These are phyloP conservation scores for Plemyria rubiginata DNA, from an alignment of 2,888 invertebrate genomes.

Conservation along the genomic window DNA sequence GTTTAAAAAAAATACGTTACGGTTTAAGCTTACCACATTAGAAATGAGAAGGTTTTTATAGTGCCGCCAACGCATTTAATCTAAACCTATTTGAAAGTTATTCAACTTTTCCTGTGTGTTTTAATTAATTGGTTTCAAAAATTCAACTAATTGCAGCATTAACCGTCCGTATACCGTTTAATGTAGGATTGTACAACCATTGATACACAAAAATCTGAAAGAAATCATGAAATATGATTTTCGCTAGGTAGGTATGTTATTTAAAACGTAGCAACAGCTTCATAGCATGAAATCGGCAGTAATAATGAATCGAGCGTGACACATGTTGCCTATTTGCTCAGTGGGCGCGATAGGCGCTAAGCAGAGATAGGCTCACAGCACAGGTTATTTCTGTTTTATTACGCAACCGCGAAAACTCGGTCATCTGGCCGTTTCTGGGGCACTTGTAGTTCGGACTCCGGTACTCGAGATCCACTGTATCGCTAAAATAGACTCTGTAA, in stretches of 20 bases:
- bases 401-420: slow-evolving; percentile 74
- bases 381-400: slow-evolving; percentile 66
- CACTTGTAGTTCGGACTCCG: slow-evolving; percentile 57
- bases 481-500: slow-evolving; percentile 68
- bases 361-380: slow-evolving; percentile 43
- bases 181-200: too few species aligned
- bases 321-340: slow-evolving; percentile 40
- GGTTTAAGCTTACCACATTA: too few species aligned
- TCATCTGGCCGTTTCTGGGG: slow-evolving; percentile 68
- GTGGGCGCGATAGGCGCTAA: slow-evolving; percentile 44
- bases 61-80: too few species aligned
- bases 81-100: too few species aligned
- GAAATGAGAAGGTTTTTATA: too few species aligned
- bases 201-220: too few species aligned
- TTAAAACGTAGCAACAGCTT: slow-evolving; percentile 14
- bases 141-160: too few species aligned
- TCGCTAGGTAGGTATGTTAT: too few species aligned
- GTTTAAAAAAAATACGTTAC: neutral
- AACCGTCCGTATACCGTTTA: too few species aligned
- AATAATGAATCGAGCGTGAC: slow-evolving; percentile 40
- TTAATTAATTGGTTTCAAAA: too few species aligned
- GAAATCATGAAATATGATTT: too few species aligned
- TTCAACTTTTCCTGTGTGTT: neutral
- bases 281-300: slow-evolving; percentile 33
- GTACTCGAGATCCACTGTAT: slow-evolving; percentile 57